A percentile compares a stretch with the other conserved stretches of the same genome.
These are phyloP conservation scores for Sesamia inferens DNA, from an alignment of 2,888 invertebrate species.

Conservation along the genomic window DNA sequence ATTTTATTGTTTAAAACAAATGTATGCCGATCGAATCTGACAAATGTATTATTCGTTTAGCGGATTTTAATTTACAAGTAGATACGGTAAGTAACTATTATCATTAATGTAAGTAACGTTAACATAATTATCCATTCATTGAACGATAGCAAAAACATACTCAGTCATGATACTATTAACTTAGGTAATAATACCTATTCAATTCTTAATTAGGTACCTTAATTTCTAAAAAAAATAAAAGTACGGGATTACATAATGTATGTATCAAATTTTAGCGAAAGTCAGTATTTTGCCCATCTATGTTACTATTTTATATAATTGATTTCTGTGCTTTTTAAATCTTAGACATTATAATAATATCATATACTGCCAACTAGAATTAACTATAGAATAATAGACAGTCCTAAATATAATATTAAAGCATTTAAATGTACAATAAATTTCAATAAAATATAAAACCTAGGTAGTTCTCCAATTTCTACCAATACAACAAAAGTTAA, in stretches of 20 bases:
- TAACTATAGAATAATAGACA: slow-evolving; percentile 49
- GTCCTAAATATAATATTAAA: slow-evolving; percentile 58
- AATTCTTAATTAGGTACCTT: slow-evolving; percentile 48
- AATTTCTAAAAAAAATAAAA: slow-evolving; percentile 43
- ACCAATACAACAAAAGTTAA: slow-evolving; percentile 43
- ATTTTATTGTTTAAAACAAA: slow-evolving; percentile 65
- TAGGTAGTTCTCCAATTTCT: slow-evolving; percentile 39
- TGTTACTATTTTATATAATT: slow-evolving; percentile 39
- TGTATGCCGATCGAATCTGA: slow-evolving; percentile 43
- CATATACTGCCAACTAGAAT: slow-evolving; percentile 42
- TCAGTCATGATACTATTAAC: slow-evolving; percentile 67
- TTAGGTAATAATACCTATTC: slow-evolving; percentile 59
- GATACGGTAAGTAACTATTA: slow-evolving; percentile 50
- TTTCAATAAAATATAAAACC: slow-evolving; percentile 46
- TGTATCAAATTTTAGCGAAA: slow-evolving; percentile 51
- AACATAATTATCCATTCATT: slow-evolving; percentile 56
- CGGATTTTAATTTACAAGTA: slow-evolving; percentile 52
- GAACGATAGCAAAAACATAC: slow-evolving; percentile 62
- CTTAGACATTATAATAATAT: slow-evolving; percentile 32
- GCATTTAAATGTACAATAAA: slow-evolving; percentile 55
- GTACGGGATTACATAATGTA: slow-evolving; percentile 36
- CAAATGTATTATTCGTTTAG: slow-evolving; percentile 50
- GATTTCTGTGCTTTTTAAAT: slow-evolving; percentile 54
- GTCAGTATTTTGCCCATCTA: slow-evolving; percentile 34
- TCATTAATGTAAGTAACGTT: slow-evolving; percentile 33